Percentiles rank a stretch among this genome's conserved stretches.
phyloP scores from a whole-genome alignment of 1,140 invertebrate species.

The Drosophila eugracilis region DNA sequence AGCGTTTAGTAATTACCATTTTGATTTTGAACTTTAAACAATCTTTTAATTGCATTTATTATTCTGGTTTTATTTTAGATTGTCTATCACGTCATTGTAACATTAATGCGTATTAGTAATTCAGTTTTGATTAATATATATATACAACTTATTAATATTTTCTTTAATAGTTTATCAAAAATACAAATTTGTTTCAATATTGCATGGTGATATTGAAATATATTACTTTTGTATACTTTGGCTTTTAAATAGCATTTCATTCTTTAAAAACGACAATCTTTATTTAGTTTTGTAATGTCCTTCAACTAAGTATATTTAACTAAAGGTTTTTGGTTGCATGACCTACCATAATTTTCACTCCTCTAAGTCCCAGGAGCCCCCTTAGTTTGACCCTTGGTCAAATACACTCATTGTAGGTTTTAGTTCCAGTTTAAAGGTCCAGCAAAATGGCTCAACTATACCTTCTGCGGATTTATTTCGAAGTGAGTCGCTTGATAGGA shows the following conservation, averaged over 20 bases:
- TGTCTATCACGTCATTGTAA: no score
- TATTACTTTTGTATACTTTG: no score
- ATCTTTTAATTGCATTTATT: not conserved
- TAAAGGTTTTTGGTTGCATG: constrained; percentile 36
- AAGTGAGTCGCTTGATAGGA: constrained; percentile 46
- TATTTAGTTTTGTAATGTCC: no score
- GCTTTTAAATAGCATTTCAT: no score
- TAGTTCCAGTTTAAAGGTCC: constrained; percentile 5
- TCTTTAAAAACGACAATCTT: no score
- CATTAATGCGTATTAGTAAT: no score
- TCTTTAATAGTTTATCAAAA: no score
- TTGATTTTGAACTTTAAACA: not conserved
- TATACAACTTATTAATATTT: no score
- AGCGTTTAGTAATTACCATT: not conserved
- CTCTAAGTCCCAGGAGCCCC: not conserved
- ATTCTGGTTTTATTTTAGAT: not conserved
- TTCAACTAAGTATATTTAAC: constrained; percentile 4
- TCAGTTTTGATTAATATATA: no score
- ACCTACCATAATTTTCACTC: not conserved
- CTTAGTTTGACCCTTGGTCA: not conserved
- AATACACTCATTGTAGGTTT: not conserved
- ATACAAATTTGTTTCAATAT: no score
- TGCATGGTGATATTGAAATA: no score
- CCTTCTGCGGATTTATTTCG: constrained; percentile 30
- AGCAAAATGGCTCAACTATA: constrained; percentile 13